Conservation (phyloP, 1,140 invertebrate genomes). For the Camponotus vicinus region DNA sequence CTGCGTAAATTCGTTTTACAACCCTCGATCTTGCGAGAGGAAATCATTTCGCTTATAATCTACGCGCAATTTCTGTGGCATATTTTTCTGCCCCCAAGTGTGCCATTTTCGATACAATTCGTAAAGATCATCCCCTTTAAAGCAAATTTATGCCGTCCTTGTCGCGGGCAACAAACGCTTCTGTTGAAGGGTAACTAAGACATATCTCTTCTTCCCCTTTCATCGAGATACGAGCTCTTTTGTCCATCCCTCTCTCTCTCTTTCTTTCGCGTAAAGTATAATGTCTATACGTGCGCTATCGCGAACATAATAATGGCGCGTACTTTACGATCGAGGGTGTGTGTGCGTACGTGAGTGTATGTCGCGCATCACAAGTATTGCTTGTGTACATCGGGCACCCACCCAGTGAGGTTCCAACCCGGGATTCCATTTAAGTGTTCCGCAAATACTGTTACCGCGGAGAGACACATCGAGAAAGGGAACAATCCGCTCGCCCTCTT, state of each 20-base stretch:
- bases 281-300: slow-evolving; percentile 62
- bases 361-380: slow-evolving; percentile 54
- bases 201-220: neutral
- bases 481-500: slow-evolving; percentile 68
- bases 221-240: slow-evolving; percentile 18
- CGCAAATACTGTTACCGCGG: slow-evolving; percentile 76
- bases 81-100: too few relatives aligned
- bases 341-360: slow-evolving; percentile 9
- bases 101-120: neutral
- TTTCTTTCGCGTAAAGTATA: slow-evolving; percentile 56
- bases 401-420: slow-evolving; percentile 36
- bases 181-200: slow-evolving; percentile 8
- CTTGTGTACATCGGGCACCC: slow-evolving; percentile 30
- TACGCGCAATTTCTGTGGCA: neutral
- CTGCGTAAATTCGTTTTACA: neutral
- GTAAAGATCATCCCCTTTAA: neutral
- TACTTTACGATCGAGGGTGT: slow-evolving; percentile 63
- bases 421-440: slow-evolving; percentile 76
- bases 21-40: neutral
- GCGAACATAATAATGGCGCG: slow-evolving; percentile 66
- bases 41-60: neutral
- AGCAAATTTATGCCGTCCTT: neutral
- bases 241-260: neutral
- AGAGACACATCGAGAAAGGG: slow-evolving; percentile 61
- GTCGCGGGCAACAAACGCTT: neutral